These are phyloP conservation scores for Spialia ferax DNA, from an alignment of 2,888 invertebrate species.

Conservation along the genomic window DNA sequence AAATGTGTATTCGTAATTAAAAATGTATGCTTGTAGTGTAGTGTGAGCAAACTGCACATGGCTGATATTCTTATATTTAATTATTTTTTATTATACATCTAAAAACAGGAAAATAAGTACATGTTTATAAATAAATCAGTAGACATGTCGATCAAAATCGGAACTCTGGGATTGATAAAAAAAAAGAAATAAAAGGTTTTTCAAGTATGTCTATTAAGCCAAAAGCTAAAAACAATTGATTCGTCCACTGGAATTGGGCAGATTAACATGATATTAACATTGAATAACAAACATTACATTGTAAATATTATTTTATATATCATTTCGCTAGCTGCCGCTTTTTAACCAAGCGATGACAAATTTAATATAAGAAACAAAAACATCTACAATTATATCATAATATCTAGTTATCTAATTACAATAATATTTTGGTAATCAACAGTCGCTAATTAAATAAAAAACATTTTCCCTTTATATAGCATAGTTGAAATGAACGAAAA, in stretches of 20 bases:
- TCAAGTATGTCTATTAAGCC: slow-evolving; percentile 7
- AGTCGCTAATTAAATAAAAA: background rate
- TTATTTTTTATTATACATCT: too few species aligned
- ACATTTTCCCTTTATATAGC: background rate
- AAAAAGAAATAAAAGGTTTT: background rate
- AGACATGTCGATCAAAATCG: background rate
- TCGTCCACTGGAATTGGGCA: background rate
- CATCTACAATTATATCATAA: background rate
- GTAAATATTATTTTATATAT: slow-evolving; percentile 5
- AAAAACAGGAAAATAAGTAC: too few species aligned
- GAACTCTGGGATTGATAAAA: background rate
- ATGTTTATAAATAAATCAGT: background rate
- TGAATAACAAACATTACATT: background rate
- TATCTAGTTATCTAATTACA: background rate
- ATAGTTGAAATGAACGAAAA: background rate
- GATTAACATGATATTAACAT: background rate
- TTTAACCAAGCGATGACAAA: background rate
- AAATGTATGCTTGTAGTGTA: too few species aligned
- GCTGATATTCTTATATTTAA: too few species aligned
- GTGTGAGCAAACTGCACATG: too few species aligned
- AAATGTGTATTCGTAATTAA: too few species aligned
- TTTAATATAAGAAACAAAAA: background rate
- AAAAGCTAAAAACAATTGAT: slow-evolving; percentile 5
- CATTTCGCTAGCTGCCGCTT: slow-evolving; percentile 13
- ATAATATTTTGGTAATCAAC: slow-evolving; percentile 1